Conservation (phyloP, 1,140 invertebrate genomes). For the Papilio machaon region DNA sequence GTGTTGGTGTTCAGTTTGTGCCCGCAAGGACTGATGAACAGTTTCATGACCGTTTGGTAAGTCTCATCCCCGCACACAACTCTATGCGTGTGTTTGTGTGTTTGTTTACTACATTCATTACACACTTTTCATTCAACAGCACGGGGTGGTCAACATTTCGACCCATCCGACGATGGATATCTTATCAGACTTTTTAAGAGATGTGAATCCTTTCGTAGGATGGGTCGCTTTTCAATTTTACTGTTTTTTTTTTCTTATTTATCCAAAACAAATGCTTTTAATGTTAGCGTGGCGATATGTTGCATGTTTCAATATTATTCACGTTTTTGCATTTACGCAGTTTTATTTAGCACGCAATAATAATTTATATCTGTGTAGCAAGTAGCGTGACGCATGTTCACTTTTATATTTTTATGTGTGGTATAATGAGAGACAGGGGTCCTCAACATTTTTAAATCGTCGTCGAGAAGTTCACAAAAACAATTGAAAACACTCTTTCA, state of each 20-base stretch:
- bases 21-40: slow-evolving; percentile 93
- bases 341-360: background rate
- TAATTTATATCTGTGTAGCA: background rate
- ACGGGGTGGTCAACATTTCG: slow-evolving; percentile 44
- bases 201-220: background rate
- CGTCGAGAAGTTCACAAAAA: background rate
- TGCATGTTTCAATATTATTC: slow-evolving; percentile 25
- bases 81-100: slow-evolving; percentile 47
- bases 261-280: background rate
- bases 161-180: background rate
- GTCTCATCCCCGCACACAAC: slow-evolving; percentile 78
- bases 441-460: background rate
- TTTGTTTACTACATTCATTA: slow-evolving; percentile 44
- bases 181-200: background rate
- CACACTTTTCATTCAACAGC: slow-evolving; percentile 45
- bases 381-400: slow-evolving; percentile 19
- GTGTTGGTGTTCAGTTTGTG: slow-evolving; percentile 87
- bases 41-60: slow-evolving; percentile 94
- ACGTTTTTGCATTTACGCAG: background rate
- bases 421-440: background rate
- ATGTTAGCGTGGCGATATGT: background rate
- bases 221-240: background rate
- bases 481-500: background rate
- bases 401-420: background rate
- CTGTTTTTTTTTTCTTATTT: background rate